phyloP scores from a whole-genome alignment of 30 jellyfish, hydroid and myxozoan genomes.

The Aurelia aurita region DNA sequence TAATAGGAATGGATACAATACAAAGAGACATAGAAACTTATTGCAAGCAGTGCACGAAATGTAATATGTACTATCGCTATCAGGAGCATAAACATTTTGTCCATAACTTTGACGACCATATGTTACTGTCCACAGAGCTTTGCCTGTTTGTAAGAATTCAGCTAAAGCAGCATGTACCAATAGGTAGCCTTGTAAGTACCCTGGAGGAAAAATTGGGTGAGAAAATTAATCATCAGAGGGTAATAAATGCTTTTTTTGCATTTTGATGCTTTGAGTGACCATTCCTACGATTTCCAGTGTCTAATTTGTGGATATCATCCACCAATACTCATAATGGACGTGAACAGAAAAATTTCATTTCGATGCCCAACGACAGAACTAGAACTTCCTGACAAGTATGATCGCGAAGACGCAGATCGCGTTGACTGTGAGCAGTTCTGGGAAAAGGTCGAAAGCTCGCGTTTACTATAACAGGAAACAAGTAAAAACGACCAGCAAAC shows the following conservation, averaged over 20 bases:
- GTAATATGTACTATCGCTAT: slow-evolving; percentile 27
- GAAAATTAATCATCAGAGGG: slow-evolving; percentile 5
- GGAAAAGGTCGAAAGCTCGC: slow-evolving; percentile 58
- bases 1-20: no score
- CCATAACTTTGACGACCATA: slow-evolving; percentile 44
- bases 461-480: no score
- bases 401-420: no score
- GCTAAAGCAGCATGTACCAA: slow-evolving; percentile 17
- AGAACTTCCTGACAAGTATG: slow-evolving; percentile 2
- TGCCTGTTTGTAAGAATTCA: slow-evolving; percentile 23
- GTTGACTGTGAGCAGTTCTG: slow-evolving; percentile 54
- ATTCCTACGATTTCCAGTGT: slow-evolving; percentile 17
- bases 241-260: slow-evolving; percentile 35
- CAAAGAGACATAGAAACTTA: background rate
- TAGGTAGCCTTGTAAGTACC: slow-evolving; percentile 11
- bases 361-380: slow-evolving; percentile 1
- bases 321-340: slow-evolving; percentile 28
- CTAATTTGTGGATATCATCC: slow-evolving; percentile 48
- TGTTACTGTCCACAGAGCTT: slow-evolving; percentile 15
- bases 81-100: slow-evolving; percentile 32
- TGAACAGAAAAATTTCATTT: slow-evolving; percentile 51
- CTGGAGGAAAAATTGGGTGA: background rate
- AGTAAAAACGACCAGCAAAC: no score
- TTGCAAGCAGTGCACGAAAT: background rate
- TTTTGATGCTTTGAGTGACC: slow-evolving; percentile 17